phyloP scores from a whole-genome alignment of 2,888 invertebrate species.

The Melinaea menophilus region DNA sequence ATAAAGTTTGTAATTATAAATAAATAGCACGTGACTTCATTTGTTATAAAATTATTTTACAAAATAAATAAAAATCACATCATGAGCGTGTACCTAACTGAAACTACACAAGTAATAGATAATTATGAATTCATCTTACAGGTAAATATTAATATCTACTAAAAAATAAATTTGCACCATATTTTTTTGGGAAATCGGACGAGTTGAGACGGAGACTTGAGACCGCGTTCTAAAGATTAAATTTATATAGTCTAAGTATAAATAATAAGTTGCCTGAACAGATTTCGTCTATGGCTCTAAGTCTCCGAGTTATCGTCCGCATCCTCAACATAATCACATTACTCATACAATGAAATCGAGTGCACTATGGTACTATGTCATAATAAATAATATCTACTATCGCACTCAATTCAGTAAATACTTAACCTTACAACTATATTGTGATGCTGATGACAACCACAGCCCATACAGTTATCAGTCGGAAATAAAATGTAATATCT shows the following conservation, averaged over 20 bases:
- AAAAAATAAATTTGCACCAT: slow-evolving; percentile 30
- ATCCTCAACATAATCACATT: slow-evolving; percentile 5
- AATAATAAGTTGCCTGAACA: too few relatives aligned
- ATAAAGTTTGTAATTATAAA: slow-evolving; percentile 11
- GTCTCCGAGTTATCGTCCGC: background rate
- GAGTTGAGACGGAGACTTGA: slow-evolving; percentile 10
- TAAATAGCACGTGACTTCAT: slow-evolving; percentile 21
- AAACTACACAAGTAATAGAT: slow-evolving; percentile 13
- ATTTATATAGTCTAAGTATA: too few relatives aligned
- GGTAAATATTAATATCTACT: slow-evolving; percentile 3
- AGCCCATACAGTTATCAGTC: slow-evolving; percentile 43
- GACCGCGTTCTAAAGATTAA: background rate
- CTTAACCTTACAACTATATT: slow-evolving; percentile 35
- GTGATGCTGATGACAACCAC: slow-evolving; percentile 65
- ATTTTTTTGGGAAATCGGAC: slow-evolving; percentile 18
- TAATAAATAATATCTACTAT: background rate
- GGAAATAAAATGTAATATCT: slow-evolving; percentile 24
- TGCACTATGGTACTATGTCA: background rate
- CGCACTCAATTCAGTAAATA: slow-evolving; percentile 7
- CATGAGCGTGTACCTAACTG: slow-evolving; percentile 10
- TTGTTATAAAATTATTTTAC: slow-evolving; percentile 9
- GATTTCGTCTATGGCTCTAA: background rate
- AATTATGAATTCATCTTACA: slow-evolving; percentile 8
- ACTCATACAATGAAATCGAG: slow-evolving; percentile 1
- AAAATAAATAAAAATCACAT: slow-evolving; percentile 21